These are phyloP conservation scores for Acrossocheilus wenchowensis DNA, from an alignment of 2,797 vertebrate species.

Conservation along the genomic window DNA sequence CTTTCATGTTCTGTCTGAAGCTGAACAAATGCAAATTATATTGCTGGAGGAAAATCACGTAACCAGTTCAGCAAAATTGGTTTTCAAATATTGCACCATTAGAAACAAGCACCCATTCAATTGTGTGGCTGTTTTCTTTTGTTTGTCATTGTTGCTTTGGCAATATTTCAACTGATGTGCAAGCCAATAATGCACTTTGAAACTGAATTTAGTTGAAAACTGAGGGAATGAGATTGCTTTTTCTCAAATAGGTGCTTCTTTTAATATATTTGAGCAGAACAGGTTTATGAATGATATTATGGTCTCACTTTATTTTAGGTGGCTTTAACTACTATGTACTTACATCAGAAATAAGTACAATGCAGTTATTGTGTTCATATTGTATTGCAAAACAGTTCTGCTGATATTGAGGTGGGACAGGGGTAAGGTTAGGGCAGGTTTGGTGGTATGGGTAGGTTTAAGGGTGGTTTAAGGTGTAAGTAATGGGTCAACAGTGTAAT, in stretches of 20 bases:
- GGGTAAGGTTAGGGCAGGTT: too few species aligned
- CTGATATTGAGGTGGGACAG: too few species aligned
- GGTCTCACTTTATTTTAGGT: too few species aligned
- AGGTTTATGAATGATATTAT: not conserved
- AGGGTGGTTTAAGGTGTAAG: too few species aligned
- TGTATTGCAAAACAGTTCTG: too few species aligned
- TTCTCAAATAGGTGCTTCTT: not conserved
- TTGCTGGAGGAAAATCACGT: not conserved
- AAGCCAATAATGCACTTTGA: not conserved
- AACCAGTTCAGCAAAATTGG: not conserved
- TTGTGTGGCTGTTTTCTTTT: not conserved
- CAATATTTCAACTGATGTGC: not conserved
- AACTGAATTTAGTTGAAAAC: not conserved
- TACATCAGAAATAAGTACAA: too few species aligned
- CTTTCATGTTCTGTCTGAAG: not conserved
- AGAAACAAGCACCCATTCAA: not conserved
- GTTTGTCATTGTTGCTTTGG: not conserved
- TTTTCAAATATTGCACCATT: not conserved
- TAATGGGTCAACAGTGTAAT: too few species aligned
- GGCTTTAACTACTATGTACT: too few species aligned
- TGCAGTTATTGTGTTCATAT: too few species aligned
- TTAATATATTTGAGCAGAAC: not conserved
- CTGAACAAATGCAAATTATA: not conserved
- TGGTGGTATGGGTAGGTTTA: too few species aligned
- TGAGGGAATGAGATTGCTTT: not conserved